A percentile compares a stretch with the other conserved stretches of the same genome.
Conservation (phyloP, 2,113 vertebrate species). For the Marmota monax region DNA sequence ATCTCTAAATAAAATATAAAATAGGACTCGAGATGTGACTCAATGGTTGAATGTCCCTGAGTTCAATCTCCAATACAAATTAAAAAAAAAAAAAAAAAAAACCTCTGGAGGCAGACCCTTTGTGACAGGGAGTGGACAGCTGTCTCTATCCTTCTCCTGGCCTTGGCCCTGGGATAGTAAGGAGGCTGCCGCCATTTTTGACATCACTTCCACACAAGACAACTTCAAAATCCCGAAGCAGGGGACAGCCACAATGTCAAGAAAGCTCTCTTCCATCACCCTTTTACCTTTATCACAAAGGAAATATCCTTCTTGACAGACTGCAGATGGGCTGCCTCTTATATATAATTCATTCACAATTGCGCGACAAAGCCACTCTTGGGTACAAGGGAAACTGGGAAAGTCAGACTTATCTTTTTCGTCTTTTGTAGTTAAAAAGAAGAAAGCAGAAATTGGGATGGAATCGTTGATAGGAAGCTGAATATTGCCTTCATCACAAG, state of each 20-base stretch:
- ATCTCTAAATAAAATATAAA: too few species aligned
- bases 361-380: background rate
- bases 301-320: background rate
- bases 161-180: background rate
- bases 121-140: fast-evolving
- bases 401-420: background rate
- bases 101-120: background rate
- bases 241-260: background rate
- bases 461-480: background rate
- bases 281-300: background rate
- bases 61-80: too few species aligned
- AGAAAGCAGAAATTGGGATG: background rate
- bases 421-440: background rate
- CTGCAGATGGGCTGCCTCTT: background rate
- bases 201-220: background rate
- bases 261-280: background rate
- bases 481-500: background rate
- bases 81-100: too few species aligned
- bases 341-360: background rate
- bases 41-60: too few species aligned
- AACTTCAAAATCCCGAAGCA: background rate
- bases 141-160: background rate
- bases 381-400: background rate
- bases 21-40: too few species aligned
- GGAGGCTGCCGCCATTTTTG: background rate